Conservation (phyloP, 2,888 invertebrate genomes). For the Polyommatus icarus region DNA sequence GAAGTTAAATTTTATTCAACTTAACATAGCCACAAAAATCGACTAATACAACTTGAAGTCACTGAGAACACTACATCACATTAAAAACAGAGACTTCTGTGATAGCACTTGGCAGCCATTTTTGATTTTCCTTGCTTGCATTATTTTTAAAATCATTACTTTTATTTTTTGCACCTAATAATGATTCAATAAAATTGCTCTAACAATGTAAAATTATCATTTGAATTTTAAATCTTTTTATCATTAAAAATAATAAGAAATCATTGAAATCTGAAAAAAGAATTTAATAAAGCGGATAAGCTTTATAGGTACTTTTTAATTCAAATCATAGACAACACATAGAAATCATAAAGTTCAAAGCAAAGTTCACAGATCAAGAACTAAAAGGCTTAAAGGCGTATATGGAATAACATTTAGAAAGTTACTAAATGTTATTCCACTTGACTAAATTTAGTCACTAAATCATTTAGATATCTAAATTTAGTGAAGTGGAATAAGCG, state of each 20-base stretch:
- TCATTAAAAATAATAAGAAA: neutral
- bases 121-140: conserved; percentile 38
- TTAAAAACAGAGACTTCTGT: conserved; percentile 43
- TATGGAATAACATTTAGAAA: too few species aligned
- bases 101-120: conserved; percentile 43
- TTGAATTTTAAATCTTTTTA: neutral
- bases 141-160: conserved; percentile 32
- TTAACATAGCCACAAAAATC: conserved; percentile 35
- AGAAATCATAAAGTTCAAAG: too few species aligned
- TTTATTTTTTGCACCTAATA: conserved; percentile 17
- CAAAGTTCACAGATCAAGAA: too few species aligned
- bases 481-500: too few species aligned
- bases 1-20: conserved; percentile 34
- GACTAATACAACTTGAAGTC: conserved; percentile 34
- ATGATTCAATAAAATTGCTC: neutral
- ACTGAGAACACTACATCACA: conserved; percentile 43
- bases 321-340: neutral
- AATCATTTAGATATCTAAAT: too few species aligned
- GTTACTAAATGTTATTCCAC: too few species aligned
- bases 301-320: neutral
- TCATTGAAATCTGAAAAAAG: conserved; percentile 2
- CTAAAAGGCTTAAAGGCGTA: too few species aligned
- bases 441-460: too few species aligned
- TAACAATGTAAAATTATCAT: neutral
- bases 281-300: neutral